Conservation (phyloP, 2,888 invertebrate genomes). For the Scelioninae gen. 1 region DNA sequence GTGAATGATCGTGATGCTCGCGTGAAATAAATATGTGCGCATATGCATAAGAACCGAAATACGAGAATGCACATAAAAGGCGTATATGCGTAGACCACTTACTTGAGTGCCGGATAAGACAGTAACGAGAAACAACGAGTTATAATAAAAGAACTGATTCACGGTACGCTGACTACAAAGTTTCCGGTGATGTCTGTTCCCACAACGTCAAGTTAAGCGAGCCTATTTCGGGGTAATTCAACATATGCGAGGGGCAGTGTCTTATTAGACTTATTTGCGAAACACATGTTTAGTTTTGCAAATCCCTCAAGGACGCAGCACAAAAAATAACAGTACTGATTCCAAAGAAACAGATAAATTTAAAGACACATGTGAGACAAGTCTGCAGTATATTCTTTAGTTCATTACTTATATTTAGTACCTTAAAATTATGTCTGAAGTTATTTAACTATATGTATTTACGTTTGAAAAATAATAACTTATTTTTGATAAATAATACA, state of each 20-base stretch:
- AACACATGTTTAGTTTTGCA: slow-evolving; percentile 52
- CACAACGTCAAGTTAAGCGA: slow-evolving; percentile 66
- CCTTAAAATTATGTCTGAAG: neutral
- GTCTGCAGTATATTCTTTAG: neutral
- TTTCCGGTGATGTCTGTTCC: slow-evolving; percentile 75
- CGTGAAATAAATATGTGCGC: slow-evolving; percentile 66
- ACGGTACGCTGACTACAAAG: slow-evolving; percentile 75
- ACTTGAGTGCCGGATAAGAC: slow-evolving; percentile 71
- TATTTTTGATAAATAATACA: no score
- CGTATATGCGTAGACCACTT: slow-evolving; percentile 55
- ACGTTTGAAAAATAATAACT: no score
- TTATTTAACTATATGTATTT: no score
- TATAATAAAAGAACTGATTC: slow-evolving; percentile 76
- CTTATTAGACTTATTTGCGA: slow-evolving; percentile 36
- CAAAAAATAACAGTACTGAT: slow-evolving; percentile 10
- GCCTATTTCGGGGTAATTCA: slow-evolving; percentile 42
- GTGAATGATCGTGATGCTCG: slow-evolving; percentile 55
- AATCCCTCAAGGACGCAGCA: slow-evolving; percentile 41
- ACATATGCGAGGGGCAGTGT: slow-evolving; percentile 18
- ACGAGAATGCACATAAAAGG: slow-evolving; percentile 65
- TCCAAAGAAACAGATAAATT: neutral
- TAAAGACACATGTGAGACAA: slow-evolving; percentile 22
- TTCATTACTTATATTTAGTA: neutral
- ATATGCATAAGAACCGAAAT: slow-evolving; percentile 66
- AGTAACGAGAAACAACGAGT: slow-evolving; percentile 65